These are phyloP conservation scores for Stegodyphus mimosarum DNA, from an alignment of 1,140 invertebrate species.

Conservation along the genomic window DNA sequence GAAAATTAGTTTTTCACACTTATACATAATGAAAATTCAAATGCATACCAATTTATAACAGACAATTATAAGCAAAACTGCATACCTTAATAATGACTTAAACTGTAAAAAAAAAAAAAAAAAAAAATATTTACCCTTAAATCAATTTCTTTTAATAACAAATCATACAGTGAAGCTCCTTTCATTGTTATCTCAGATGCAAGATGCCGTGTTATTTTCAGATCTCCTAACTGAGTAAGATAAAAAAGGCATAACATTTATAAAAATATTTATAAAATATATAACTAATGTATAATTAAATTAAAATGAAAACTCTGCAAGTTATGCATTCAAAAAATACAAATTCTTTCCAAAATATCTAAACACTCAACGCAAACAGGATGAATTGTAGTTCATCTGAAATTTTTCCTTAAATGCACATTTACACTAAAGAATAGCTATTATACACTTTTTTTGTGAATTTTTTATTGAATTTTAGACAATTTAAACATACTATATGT, in stretches of 20 bases:
- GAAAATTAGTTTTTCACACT: too few species aligned
- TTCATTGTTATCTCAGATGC: conserved; percentile 90
- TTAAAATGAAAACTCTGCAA: too few species aligned
- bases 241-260: neutral
- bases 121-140: conserved; percentile 78
- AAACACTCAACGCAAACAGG: too few species aligned
- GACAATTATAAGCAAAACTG: neutral
- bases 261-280: neutral
- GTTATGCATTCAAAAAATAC: neutral
- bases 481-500: too few species aligned
- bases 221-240: conserved; percentile 74
- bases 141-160: conserved; percentile 89
- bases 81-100: neutral
- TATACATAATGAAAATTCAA: too few species aligned
- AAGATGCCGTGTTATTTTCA: conserved; percentile 87
- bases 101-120: conserved; percentile 58
- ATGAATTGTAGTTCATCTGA: too few species aligned
- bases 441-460: too few species aligned
- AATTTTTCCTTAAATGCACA: too few species aligned
- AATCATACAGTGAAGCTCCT: conserved; percentile 89
- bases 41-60: too few species aligned
- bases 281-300: neutral
- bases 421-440: too few species aligned
- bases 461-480: too few species aligned
- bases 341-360: neutral